Conservation (phyloP, 2,113 vertebrate genomes). For the Redunca redunca region DNA sequence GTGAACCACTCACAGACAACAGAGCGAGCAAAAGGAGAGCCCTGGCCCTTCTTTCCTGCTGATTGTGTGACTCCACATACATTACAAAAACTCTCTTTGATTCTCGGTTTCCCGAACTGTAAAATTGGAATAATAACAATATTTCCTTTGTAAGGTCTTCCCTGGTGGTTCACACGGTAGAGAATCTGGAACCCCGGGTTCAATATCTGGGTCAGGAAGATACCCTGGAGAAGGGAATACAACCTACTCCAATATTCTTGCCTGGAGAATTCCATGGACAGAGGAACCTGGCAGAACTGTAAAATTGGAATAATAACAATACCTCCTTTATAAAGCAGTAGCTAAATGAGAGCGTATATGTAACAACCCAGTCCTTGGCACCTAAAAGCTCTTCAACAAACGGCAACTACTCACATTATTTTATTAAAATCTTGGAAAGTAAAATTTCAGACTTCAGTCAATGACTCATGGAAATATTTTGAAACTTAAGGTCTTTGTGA, state of each 20-base stretch:
- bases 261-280: background rate
- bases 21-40: background rate
- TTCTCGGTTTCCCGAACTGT: constrained; percentile 1
- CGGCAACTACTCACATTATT: background rate
- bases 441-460: background rate
- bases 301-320: background rate
- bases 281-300: background rate
- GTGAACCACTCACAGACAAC: background rate
- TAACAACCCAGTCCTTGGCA: background rate
- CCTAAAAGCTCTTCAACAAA: background rate
- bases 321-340: background rate
- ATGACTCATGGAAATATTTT: background rate
- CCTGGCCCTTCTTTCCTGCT: background rate
- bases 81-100: background rate
- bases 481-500: background rate
- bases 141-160: background rate
- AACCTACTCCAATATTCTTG: background rate
- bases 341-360: background rate
- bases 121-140: background rate
- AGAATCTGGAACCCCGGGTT: background rate
- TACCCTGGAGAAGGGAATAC: background rate
- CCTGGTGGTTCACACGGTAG: background rate
- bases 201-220: background rate
- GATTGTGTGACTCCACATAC: background rate
- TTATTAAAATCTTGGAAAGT: constrained; percentile 25